Conservation (phyloP, 2,888 invertebrate species). For the Troides helena region DNA sequence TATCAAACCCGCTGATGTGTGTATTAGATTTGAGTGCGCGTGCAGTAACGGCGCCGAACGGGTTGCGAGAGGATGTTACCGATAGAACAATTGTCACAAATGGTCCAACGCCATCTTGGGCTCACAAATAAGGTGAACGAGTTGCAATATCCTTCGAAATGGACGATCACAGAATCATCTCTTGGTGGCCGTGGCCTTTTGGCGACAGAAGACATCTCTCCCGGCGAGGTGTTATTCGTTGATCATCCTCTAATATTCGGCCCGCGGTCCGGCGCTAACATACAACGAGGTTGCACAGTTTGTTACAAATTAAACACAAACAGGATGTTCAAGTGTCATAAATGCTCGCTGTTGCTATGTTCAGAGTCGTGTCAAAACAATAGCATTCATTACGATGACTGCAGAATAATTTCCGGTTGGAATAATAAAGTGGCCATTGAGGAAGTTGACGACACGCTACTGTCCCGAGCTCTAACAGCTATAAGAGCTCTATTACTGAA, state of each 20-base stretch:
- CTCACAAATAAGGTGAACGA: constrained; percentile 49
- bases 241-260: constrained; percentile 86
- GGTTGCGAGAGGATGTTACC: constrained; percentile 75
- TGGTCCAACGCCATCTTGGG: constrained; percentile 71
- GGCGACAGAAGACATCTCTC: constrained; percentile 82
- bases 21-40: constrained; percentile 65
- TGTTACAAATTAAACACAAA: constrained; percentile 79
- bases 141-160: constrained; percentile 61
- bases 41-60: constrained; percentile 66
- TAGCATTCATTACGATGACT: constrained; percentile 82
- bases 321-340: constrained; percentile 75
- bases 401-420: constrained; percentile 81
- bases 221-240: constrained; percentile 85
- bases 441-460: constrained; percentile 56
- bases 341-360: constrained; percentile 86
- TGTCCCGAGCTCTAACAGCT: constrained; percentile 63
- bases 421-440: constrained; percentile 71
- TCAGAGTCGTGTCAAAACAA: constrained; percentile 82
- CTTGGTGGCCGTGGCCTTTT: constrained; percentile 86
- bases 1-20: constrained; percentile 70
- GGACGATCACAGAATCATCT: constrained; percentile 82
- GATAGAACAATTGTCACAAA: constrained; percentile 73
- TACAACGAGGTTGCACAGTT: constrained; percentile 82
- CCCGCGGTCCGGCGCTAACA: constrained; percentile 79
- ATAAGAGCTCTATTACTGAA: constrained; percentile 64